Percentiles rank a stretch among this genome's conserved stretches.
These are phyloP conservation scores for Dusona sp. DNA, from an alignment of 2,888 invertebrate genomes.

Conservation along the genomic window DNA sequence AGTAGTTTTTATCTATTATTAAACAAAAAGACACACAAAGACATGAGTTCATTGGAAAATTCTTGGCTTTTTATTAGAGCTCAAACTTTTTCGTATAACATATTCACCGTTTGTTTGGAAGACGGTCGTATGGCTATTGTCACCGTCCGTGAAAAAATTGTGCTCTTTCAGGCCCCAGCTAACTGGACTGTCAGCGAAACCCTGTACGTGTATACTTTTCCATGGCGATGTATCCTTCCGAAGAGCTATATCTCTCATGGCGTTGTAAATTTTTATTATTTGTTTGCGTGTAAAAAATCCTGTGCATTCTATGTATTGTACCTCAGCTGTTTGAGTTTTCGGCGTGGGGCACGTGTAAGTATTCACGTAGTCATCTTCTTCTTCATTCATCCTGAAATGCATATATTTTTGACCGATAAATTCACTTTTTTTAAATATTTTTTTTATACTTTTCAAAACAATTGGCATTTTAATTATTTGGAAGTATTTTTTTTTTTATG, in stretches of 20 bases:
- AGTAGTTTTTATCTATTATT: slow-evolving; percentile 53
- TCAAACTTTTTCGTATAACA: slow-evolving; percentile 81
- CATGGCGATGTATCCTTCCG: slow-evolving; percentile 82
- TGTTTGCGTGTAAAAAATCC: slow-evolving; percentile 85
- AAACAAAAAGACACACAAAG: slow-evolving; percentile 44
- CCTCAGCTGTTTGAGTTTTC: slow-evolving; percentile 79
- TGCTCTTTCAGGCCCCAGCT: slow-evolving; percentile 85
- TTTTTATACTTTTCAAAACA: neutral
- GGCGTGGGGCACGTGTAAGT: slow-evolving; percentile 84
- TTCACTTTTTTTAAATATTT: neutral
- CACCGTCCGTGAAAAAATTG: slow-evolving; percentile 85
- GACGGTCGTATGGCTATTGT: slow-evolving; percentile 85
- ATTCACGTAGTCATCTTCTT: slow-evolving; percentile 81
- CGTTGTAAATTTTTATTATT: slow-evolving; percentile 81
- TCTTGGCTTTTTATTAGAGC: slow-evolving; percentile 82
- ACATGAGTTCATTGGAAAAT: slow-evolving; percentile 72
- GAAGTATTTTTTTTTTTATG: slow-evolving; percentile 2
- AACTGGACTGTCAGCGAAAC: slow-evolving; percentile 86
- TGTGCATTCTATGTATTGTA: slow-evolving; percentile 84
- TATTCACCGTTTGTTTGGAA: slow-evolving; percentile 80
- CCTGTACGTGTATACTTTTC: slow-evolving; percentile 86
- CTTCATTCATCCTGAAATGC: slow-evolving; percentile 75
- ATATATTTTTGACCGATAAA: neutral
- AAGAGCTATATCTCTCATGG: slow-evolving; percentile 78
- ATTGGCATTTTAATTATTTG: neutral